A percentile compares a stretch with the other conserved stretches of the same genome.
Conservation (phyloP, 64 coral and sea anemone species). For the Montipora capricornis region DNA sequence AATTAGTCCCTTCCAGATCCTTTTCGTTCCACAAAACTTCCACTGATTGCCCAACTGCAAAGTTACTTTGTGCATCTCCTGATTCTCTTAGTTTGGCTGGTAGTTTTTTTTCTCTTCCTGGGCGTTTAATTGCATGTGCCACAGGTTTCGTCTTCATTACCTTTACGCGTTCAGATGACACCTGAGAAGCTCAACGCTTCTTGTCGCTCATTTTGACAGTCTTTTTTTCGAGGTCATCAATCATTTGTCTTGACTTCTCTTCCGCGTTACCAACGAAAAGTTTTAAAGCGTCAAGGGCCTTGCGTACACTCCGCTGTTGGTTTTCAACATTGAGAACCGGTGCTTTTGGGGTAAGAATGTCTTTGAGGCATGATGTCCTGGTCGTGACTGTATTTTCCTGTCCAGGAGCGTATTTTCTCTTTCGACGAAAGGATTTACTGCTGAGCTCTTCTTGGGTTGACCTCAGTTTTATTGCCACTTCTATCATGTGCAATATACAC, state of each 20-base stretch:
- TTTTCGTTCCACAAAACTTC: constrained; percentile 59
- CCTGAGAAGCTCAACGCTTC: neutral
- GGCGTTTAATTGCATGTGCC: neutral
- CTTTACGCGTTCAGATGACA: neutral
- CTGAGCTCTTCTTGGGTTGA: neutral
- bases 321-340: neutral
- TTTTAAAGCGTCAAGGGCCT: neutral
- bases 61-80: neutral
- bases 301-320: neutral
- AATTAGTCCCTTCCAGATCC: constrained; percentile 11
- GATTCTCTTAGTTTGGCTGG: neutral
- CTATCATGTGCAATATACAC: constrained; percentile 49
- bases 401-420: neutral
- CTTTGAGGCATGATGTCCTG: neutral
- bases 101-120: neutral
- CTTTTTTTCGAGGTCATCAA: constrained; percentile 12
- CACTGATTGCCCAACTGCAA: neutral
- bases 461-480: neutral
- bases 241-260: neutral
- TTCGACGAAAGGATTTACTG: neutral
- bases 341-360: neutral
- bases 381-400: neutral
- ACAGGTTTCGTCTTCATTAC: no score
- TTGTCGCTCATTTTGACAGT: neutral
- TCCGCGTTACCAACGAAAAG: neutral